Evolutionary conservation across 2,113 vertebrate genomes (phyloP), one percentile per base, ranked within the genome.

Genomic region (Gymnorhina tibicen): DNA sequence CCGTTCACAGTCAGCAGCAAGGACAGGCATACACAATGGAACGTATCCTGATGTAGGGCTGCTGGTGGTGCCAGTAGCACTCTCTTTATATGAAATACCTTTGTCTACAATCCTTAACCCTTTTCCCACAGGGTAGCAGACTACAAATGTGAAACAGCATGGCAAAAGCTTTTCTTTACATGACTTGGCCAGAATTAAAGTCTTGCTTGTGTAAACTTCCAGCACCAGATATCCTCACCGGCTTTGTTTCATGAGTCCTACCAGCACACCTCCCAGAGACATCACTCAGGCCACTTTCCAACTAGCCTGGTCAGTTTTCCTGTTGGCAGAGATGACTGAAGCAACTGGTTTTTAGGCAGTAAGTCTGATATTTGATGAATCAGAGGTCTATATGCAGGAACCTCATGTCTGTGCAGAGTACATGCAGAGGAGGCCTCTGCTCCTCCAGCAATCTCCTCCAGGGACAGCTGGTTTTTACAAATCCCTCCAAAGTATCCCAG

Each of bases 331-430:
- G 46, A 55, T n/a, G 28, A 32, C 7, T 13, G 9, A 74, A 93
- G 30, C 24, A 47, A 7, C 24, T 0, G 0, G 0, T 9, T 35
- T 76, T 75, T 28, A 41, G 20, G 47, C n/a, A 75, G 33, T 17
- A 46, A 42, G 10, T 69, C 55, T 73, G 73, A 69, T 67, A 39
- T 12, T 41, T 0, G 5, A 8, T 30, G 11, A 46, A n/a, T 37
- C 20, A 67, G 55, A 81, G 24, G 22, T 59, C 30, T 49, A 3
- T 11, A 24, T 4, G 22, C 73, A 59, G 56, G 18, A 74, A 21
- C 7, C 13, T 13, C 39, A 3, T 5, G 18, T 30, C 52, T 50
- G 46, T 30, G 28, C 35, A 70, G 85, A 28, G 8, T 22, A 28
- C 9, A 16, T 0, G 20, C 20, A 63, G 62, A 60, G 20, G 28